A percentile compares a stretch with the other conserved stretches of the same genome.
Evolutionary conservation across 2,797 vertebrate species (phyloP).

Genomic region (Myotis findleyi): DNA sequence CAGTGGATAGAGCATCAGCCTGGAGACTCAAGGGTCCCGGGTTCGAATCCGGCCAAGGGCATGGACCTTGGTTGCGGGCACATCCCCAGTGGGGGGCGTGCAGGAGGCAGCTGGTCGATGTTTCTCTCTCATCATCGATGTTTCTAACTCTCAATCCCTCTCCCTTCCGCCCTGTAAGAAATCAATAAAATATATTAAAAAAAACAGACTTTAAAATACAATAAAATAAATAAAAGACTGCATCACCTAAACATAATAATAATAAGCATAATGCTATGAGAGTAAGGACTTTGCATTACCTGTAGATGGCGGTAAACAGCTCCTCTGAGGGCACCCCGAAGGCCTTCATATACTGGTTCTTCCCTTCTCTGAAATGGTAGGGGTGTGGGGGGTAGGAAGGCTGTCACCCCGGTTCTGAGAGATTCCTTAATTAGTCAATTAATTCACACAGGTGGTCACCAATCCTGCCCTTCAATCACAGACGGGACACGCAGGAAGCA

Average conservation of each 20-base stretch:
- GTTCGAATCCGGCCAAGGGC: no score
- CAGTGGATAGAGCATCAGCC: no score
- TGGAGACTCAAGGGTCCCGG: no score
- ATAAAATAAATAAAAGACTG: background rate
- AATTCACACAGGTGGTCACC: fast-evolving
- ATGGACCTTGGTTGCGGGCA: no score
- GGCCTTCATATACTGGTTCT: background rate
- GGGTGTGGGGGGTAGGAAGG: fast-evolving
- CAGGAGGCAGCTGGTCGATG: no score
- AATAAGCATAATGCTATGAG: fast-evolving
- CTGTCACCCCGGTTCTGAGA: fast-evolving
- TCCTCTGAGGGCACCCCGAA: background rate
- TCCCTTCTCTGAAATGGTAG: background rate
- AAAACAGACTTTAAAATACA: no score
- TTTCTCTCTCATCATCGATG: no score
- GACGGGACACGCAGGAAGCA: no score
- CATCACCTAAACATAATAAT: background rate
- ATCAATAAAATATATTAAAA: no score
- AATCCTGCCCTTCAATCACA: fast-evolving
- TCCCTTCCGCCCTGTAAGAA: no score
- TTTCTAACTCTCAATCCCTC: no score
- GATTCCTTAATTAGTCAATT: fast-evolving
- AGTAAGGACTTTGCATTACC: fast-evolving
- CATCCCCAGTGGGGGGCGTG: no score
- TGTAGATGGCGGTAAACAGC: background rate